Percentiles rank a stretch among this genome's conserved stretches.
These are phyloP conservation scores for Chironomus striatipennis DNA, from an alignment of 1,140 invertebrate species.

Conservation along the genomic window DNA sequence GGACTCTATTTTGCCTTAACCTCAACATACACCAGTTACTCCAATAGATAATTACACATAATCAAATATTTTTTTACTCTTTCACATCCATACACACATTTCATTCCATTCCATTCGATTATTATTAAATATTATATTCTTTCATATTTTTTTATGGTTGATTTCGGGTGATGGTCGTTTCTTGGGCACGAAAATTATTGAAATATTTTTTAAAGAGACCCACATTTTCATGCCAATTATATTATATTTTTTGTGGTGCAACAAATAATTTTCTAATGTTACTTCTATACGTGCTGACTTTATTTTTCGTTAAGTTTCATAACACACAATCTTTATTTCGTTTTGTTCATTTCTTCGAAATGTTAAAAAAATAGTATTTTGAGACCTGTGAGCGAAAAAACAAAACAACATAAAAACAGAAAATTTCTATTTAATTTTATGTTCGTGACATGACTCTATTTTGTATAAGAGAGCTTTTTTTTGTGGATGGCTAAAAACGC, in stretches of 20 bases:
- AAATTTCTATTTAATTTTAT: slow-evolving; percentile 23
- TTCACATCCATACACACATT: neutral
- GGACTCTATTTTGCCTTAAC: too few species aligned
- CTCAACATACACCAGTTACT: neutral
- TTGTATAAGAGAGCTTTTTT: neutral
- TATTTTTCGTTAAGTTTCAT: neutral
- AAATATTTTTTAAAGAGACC: slow-evolving; percentile 5
- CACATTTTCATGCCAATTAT: slow-evolving; percentile 23
- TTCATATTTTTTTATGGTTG: neutral
- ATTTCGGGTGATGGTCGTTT: neutral
- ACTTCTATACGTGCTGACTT: neutral
- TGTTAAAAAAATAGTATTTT: neutral
- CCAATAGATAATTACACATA: slow-evolving; percentile 14
- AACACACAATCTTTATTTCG: neutral
- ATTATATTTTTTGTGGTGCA: slow-evolving; percentile 18
- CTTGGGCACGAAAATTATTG: slow-evolving; percentile 2
- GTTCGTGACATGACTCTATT: slow-evolving; percentile 22
- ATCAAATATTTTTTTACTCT: slow-evolving; percentile 10
- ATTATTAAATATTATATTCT: neutral
- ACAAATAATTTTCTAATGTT: slow-evolving; percentile 16
- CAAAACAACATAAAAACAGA: neutral
- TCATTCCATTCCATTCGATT: neutral
- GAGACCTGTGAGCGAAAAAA: neutral
- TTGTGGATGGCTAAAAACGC: neutral
- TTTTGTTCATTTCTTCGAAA: neutral